Base-by-base conservation (phyloP, 1,140 invertebrate species). In the Lethrus apterus region DNA sequence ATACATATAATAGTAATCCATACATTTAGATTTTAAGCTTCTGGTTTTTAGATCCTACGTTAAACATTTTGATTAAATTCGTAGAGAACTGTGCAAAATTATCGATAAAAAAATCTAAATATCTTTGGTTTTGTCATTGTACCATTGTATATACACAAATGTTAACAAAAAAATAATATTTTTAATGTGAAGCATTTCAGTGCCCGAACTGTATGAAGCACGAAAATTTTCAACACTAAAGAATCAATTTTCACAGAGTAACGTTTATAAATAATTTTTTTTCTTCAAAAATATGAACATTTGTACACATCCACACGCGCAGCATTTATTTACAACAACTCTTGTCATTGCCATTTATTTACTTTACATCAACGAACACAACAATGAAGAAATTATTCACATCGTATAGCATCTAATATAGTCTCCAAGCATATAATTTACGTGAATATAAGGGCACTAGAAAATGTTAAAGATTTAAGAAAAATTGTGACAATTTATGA, bases 261-360 rank as follows among this genome's bases (percentile, higher is more conserved):
- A 55, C 50, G 49, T 52, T 55, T 52, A 55, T 52, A 55, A 55
- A 55, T 44, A 55, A n/a, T n/a, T 52, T 54, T 55, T 46, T 42
- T 43, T 48, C 41, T 45, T 48, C 45, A 55, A 55, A 55, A 55
- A 55, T 55, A 55, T 52, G 50, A 50, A 55, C 47, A 55, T 55
- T 55, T 55, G 52, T 52, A 52, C 50, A 55, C 53, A 52, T 50
- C 46, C 53, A 55, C 50, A 40, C 52, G 21, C n/a, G n/a, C n/a
- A n/a, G n/a, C n/a, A n/a, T n/a, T n/a, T 47, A 50, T 50, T 3
- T 50, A 50, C 48, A 50, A 8, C 7, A 23, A 40, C 19, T 23
- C 13, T 21, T 21, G 4, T 23, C 11, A 21, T 21, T 40, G 3
- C 23, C n/a, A 11, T 9, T 21, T 14, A 24, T 21, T 24, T 10